Evolutionary conservation across 2,888 invertebrate genomes (phyloP), one percentile per base, ranked within the genome.

Genomic region (Bunonema sp.): DNA sequence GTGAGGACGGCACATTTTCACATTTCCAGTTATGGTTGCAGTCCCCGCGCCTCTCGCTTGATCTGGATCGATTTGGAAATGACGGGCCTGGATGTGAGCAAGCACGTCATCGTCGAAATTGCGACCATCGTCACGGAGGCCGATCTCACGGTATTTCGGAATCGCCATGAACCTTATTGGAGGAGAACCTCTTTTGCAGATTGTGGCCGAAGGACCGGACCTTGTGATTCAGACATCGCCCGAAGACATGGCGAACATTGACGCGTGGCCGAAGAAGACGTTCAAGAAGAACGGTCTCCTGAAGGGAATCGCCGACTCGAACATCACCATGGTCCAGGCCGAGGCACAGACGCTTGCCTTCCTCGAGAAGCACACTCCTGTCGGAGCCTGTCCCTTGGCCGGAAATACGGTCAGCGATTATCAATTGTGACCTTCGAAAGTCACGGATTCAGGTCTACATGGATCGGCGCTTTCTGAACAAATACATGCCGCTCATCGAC

Each of bases 261-360:
- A 77, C 63, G 77, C 78, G 4, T 91, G 89, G 89, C 84, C 84
- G 69, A 73, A 70, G 18, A 73, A 78, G 38, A 80, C 82, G 53
- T 88, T 89, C 74, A 75, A 74, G 48, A 76, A 84, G 82, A 80
- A 80, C 61, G 87, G 87, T 10, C 73, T 91, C 45, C 80, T 79
- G 5, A 77, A 80, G 48, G 79, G 78, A 39, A 81, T 80, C 39
- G 71, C 75, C 39, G 76, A 76, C 34, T 88, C 87, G 39, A 74
- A 73, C 24, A 71, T 80, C 28, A 74, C 77, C 0, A 49, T 81
- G 3, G 61, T 73, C 41, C 73, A 78, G 45, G 87, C 84, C 0
- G 85, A 88, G 67, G 68, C 41, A 10, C 23, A 75, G 58, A 59
- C 89, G 20, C 62, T 85, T n/a, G 62, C 77, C 1, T 87, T 85